These are phyloP conservation scores for Trissoscelio sp. DNA, from an alignment of 2,888 invertebrate species.

Conservation along the genomic window DNA sequence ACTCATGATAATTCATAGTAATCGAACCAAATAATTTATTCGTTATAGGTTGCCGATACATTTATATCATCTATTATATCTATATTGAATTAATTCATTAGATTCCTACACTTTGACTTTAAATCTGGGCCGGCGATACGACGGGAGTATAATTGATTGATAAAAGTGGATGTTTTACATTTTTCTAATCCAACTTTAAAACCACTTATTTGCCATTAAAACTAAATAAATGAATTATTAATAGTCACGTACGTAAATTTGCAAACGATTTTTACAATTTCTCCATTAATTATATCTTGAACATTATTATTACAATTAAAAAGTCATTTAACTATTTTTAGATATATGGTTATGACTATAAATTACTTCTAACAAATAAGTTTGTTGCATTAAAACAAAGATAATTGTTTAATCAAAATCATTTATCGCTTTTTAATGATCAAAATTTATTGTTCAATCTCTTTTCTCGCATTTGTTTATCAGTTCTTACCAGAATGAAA, in stretches of 20 bases:
- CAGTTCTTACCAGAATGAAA: slow-evolving; percentile 86
- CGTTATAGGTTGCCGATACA: slow-evolving; percentile 45
- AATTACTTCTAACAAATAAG: too few species aligned
- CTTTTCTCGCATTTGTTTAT: slow-evolving; percentile 25
- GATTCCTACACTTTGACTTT: slow-evolving; percentile 20
- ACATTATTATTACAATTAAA: too few species aligned
- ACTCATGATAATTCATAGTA: slow-evolving; percentile 47
- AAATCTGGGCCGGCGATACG: slow-evolving; percentile 45
- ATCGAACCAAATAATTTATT: slow-evolving; percentile 56
- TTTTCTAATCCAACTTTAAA: too few species aligned
- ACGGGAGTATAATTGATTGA: slow-evolving; percentile 34
- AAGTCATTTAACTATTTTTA: too few species aligned
- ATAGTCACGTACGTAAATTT: slow-evolving; percentile 25
- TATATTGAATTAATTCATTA: slow-evolving; percentile 52
- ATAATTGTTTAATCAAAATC: slow-evolving; percentile 5
- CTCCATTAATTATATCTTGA: neutral
- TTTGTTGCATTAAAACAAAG: too few species aligned
- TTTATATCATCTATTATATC: slow-evolving; percentile 41
- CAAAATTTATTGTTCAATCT: slow-evolving; percentile 35
- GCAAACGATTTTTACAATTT: neutral
- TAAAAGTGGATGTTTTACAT: too few species aligned
- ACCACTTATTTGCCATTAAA: too few species aligned
- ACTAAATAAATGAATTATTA: neutral
- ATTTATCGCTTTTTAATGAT: slow-evolving; percentile 17
- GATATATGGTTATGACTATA: too few species aligned